phyloP scores from a whole-genome alignment of 2,888 invertebrate species.

The Leuctra nigra region DNA sequence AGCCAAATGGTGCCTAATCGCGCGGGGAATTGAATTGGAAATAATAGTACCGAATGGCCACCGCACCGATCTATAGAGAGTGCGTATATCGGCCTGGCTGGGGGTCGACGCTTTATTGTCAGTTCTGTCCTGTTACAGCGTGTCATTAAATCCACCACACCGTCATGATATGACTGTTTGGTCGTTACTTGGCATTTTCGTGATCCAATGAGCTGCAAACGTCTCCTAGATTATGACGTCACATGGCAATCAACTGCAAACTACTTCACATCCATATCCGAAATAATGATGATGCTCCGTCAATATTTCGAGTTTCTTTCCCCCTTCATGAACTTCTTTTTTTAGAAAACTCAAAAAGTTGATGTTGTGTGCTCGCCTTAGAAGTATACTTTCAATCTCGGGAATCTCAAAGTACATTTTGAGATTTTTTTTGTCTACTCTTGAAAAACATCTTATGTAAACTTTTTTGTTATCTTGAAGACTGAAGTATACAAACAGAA shows the following conservation, averaged over 20 bases:
- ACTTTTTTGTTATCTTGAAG: slow-evolving; percentile 12
- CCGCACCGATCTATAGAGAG: neutral
- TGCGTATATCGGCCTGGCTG: no score
- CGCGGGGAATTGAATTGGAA: neutral
- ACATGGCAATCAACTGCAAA: no score
- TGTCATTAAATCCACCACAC: no score
- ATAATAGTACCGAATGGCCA: no score
- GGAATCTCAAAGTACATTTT: slow-evolving; percentile 5
- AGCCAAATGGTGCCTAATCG: neutral
- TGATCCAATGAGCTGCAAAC: no score
- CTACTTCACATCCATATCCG: no score
- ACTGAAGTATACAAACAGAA: slow-evolving; percentile 17
- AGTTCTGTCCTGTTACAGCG: no score
- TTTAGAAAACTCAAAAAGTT: neutral
- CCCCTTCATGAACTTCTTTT: slow-evolving; percentile 1
- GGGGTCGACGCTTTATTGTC: no score
- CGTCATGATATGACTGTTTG: no score
- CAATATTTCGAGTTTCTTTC: slow-evolving; percentile 2
- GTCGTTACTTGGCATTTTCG: no score
- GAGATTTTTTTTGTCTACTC: slow-evolving; percentile 2
- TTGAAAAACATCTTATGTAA: slow-evolving; percentile 9
- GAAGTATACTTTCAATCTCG: neutral
- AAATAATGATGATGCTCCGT: neutral
- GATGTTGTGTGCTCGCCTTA: neutral
- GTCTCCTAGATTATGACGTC: no score